Evolutionary conservation across 2,113 vertebrate genomes (phyloP).

Genomic region (Ceyx margarethae): DNA sequence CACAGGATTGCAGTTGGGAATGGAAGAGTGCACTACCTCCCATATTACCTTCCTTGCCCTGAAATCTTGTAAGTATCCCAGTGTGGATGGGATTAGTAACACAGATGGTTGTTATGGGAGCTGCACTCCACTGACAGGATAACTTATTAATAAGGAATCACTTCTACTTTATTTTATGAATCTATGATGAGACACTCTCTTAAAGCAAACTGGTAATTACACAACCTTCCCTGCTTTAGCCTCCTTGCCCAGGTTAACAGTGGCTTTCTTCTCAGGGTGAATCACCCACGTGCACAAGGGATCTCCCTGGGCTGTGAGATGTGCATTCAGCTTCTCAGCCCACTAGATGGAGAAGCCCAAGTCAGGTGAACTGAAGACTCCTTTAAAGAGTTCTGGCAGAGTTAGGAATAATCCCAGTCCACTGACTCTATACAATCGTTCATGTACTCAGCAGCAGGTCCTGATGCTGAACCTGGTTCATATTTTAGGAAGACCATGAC

Average conservation of each 20-base stretch:
- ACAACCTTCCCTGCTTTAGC: neutral
- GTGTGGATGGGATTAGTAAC: neutral
- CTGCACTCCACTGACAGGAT: neutral
- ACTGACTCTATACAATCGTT: no score
- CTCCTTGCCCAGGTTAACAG: neutral
- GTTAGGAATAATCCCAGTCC: neutral
- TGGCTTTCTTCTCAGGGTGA: neutral
- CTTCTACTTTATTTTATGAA: neutral
- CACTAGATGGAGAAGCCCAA: accelerated
- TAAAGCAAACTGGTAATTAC: neutral
- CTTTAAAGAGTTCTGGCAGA: neutral
- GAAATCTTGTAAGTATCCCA: conserved; percentile 61
- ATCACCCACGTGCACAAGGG: neutral
- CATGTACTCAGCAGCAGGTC: neutral
- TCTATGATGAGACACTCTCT: neutral
- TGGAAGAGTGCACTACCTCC: conserved; percentile 32
- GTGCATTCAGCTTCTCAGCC: neutral
- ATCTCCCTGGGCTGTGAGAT: neutral
- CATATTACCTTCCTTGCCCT: conserved; percentile 69
- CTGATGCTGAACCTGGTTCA: neutral
- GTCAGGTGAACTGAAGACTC: neutral
- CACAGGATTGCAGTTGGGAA: neutral
- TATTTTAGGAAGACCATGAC: neutral
- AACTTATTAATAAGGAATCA: neutral
- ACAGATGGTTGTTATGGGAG: neutral